Evolutionary conservation across 2,888 invertebrate species (phyloP), one percentile per base, ranked within the genome.

Genomic region (Acrobeloides nanus): DNA sequence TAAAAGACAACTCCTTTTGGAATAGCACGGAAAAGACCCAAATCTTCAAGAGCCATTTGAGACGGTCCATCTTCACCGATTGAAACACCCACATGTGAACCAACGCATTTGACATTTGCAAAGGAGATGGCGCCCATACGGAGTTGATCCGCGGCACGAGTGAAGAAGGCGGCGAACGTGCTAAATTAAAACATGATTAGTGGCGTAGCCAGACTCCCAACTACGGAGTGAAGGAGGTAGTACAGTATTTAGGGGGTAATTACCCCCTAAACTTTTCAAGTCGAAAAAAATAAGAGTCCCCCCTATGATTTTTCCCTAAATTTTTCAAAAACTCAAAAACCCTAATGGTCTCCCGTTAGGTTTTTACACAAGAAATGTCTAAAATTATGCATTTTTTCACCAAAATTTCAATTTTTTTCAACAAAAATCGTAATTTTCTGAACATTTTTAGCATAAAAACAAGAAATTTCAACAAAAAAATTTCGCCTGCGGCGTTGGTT

Each of bases 81-180:
- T 71, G 89, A 89, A 20, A 93, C 86, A 34, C 97, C 97, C 76
- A 89, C 90, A 78, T 97, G 97, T 0, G 95, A 95, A 18, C 71
- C 72, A 51, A 81, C 88, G 76, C 92, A 87, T 78, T 95, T 97
- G 18, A 89, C 85, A 77, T 97, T 93, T 21, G 89, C 86, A 80
- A 92, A 92, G 29, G 93, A 93, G 75, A 99, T 92, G 40, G 95
- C 97, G 18, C 89, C 97, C 95, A 99, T 97, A 56, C 97, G 85
- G 74, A 97, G 87, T 81, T 97, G 95, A 41, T 97, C 95, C 75
- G 86, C 92, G 39, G 92, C 89, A 65, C 97, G 82, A 2, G 88
- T 86, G 76, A 95, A 86, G 82, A 99, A 99, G 2, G 89, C 87
- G 29, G 95, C 95, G 78, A 99, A 99, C 8, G 97, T 93, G 48